These are phyloP conservation scores for Aphelenchoides avenae DNA, from an alignment of 1,140 invertebrate genomes.

Conservation along the genomic window DNA sequence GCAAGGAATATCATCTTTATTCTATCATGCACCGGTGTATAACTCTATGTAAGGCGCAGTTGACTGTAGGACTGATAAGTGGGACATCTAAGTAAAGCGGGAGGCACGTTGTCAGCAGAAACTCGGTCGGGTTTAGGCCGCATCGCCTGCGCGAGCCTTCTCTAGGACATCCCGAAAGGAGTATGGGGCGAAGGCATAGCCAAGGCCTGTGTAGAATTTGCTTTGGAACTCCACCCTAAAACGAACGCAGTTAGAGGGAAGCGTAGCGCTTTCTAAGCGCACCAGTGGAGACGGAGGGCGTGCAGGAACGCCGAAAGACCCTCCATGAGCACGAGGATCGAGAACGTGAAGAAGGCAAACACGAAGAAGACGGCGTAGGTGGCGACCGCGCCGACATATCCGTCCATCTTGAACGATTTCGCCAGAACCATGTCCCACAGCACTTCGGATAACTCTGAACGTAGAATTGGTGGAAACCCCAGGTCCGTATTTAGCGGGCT, in stretches of 20 bases:
- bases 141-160: slow-evolving; percentile 25
- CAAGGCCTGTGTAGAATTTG: slow-evolving; percentile 84
- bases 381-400: slow-evolving; percentile 64
- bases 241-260: slow-evolving; percentile 31
- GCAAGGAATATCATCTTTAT: too few relatives aligned
- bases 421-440: slow-evolving; percentile 80
- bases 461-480: too few relatives aligned
- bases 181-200: slow-evolving; percentile 87
- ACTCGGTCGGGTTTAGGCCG: too few relatives aligned
- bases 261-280: slow-evolving; percentile 43
- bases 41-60: too few relatives aligned
- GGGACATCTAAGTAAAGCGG: too few relatives aligned
- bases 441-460: slow-evolving; percentile 88
- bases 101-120: too few relatives aligned
- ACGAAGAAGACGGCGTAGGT: slow-evolving; percentile 75
- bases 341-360: slow-evolving; percentile 81
- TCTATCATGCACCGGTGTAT: too few relatives aligned
- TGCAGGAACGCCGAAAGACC: slow-evolving; percentile 95
- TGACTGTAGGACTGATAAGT: too few relatives aligned
- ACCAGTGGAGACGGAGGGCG: slow-evolving; percentile 95
- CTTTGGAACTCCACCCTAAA: slow-evolving; percentile 93
- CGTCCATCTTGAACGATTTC: slow-evolving; percentile 60
- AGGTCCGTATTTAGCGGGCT: too few relatives aligned
- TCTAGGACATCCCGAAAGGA: slow-evolving; percentile 81
- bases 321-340: slow-evolving; percentile 89